phyloP scores from a whole-genome alignment of 2,797 vertebrate genomes.

The Peromyscus melanophrys region DNA sequence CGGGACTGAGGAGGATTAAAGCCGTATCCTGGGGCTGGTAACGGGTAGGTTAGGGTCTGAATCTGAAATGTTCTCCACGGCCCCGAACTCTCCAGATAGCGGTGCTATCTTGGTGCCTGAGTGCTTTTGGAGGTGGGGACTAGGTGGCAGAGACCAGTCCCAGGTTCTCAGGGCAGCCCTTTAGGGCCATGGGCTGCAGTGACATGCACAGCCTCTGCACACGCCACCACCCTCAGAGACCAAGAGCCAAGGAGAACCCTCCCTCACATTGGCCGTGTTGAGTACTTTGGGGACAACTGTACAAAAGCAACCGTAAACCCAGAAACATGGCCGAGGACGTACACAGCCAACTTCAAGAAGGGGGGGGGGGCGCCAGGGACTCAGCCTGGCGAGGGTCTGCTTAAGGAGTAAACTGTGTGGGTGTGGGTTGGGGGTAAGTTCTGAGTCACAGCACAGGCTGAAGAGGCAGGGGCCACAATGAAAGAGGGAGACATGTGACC shows the following conservation, averaged over 20 bases:
- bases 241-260: background rate
- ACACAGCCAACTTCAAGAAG: background rate
- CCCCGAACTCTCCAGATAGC: background rate
- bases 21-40: background rate
- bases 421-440: fast-evolving
- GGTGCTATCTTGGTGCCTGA: background rate
- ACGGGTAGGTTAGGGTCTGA: background rate
- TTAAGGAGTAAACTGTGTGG: background rate
- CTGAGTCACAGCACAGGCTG: background rate
- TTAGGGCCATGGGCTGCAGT: background rate
- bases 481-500: background rate
- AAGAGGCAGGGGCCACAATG: background rate
- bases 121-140: background rate
- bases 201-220: background rate
- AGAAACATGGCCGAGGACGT: background rate
- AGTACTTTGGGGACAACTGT: background rate
- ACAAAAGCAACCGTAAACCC: background rate
- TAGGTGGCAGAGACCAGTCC: background rate
- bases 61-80: background rate
- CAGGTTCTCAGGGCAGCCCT: background rate
- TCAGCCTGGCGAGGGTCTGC: background rate
- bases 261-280: background rate
- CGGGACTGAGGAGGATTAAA: background rate
- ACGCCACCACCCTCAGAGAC: background rate
- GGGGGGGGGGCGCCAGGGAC: no score